Evolutionary conservation across 2,113 vertebrate genomes (phyloP), one percentile per base, ranked within the genome.

Genomic region (Hippocampus mohnikei): DNA sequence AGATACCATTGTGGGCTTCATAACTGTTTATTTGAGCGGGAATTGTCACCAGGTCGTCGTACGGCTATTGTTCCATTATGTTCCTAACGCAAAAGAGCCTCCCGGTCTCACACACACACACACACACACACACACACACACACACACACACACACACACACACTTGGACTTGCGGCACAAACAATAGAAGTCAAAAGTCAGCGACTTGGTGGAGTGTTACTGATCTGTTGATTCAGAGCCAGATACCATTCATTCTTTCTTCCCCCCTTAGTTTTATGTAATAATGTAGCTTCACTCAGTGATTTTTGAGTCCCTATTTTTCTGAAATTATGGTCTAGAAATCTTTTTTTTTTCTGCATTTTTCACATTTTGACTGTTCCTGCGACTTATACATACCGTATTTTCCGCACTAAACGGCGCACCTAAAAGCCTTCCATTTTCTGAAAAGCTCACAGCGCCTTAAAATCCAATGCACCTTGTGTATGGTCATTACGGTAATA

Each of bases 21-120:
- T 84, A 86, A 82, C 81, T 91, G 87, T 90, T 89, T 91, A 88
- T 91, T 91, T 90, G 87, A 81, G 84, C 76, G 41, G 85, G 83
- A 77, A 90, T 91, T 90, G 90, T 90, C 81, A 76, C 82, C 25
- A 69, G 75, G 42, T 77, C 81, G 80, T 91, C 88, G 58, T 84
- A 62, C 71, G 21, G n/a, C 81, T 83, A 90, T 90, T 89, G 88
- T 90, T 89, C 84, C 79, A 87, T 89, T 87, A 84, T 88, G 73
- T 86, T 80, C 68, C 60, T 74, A 27, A 66, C 59, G 70, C 74
- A 75, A n/a, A 42, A 56, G 72, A 84, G 73, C 66, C 73, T 76
- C 52, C 77, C 81, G 48, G 65, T 75, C 77, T 71, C 76, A 72
- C 9, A 12, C 65, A 52, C 74, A 68, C 79, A 70, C 76, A 59